Evolutionary conservation across 2,113 vertebrate genomes (phyloP).

Genomic region (Pagrus major): DNA sequence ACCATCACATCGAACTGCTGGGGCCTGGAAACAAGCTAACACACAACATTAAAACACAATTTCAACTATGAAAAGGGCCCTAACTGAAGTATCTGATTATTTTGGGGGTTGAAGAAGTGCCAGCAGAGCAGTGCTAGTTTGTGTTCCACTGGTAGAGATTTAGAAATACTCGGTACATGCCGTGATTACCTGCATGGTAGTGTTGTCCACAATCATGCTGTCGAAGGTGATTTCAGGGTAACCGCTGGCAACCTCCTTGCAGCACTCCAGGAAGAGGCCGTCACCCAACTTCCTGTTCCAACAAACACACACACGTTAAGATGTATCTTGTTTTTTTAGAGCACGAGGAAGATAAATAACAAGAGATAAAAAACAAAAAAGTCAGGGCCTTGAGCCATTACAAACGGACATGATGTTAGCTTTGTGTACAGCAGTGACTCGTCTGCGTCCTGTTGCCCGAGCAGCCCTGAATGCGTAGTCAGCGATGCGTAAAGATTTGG

Average conservation of each 20-base stretch:
- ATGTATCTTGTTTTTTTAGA: background rate
- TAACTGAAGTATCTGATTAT: too few relatives aligned
- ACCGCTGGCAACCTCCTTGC: conserved; percentile 85
- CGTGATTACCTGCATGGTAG: conserved; percentile 88
- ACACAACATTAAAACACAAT: background rate
- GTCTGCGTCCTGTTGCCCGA: conserved; percentile 81
- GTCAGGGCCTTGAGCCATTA: background rate
- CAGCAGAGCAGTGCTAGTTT: too few relatives aligned
- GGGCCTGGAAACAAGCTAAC: conserved; percentile 87
- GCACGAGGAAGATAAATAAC: background rate
- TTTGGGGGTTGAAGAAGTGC: too few relatives aligned
- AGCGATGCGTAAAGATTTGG: conserved; percentile 87
- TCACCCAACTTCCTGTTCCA: conserved; percentile 88
- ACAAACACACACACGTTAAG: conserved; percentile 21
- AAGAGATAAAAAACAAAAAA: background rate
- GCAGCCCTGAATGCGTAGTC: conserved; percentile 87
- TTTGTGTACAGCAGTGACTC: conserved; percentile 89
- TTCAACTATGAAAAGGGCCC: too few relatives aligned
- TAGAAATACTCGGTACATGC: background rate
- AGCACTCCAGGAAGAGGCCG: conserved; percentile 89
- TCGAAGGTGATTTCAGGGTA: conserved; percentile 88
- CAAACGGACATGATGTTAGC: conserved; percentile 89
- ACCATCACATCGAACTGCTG: conserved; percentile 92
- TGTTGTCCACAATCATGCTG: conserved; percentile 91
- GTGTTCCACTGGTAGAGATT: too few relatives aligned